These are phyloP conservation scores for Elaphurus davidianus DNA, from an alignment of 2,113 vertebrate species.

Conservation along the genomic window DNA sequence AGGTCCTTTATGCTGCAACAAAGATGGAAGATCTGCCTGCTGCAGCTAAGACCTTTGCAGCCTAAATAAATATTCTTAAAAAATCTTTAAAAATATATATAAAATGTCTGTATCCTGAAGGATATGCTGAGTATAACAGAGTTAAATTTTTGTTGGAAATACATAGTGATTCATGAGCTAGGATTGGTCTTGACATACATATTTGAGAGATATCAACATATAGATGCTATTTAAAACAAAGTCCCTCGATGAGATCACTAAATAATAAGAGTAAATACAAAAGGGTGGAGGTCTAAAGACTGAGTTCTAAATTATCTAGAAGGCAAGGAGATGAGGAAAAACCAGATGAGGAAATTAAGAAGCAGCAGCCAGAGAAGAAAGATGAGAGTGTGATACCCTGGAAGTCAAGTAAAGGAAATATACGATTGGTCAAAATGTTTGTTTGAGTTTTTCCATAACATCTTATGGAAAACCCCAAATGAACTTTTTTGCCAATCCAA, in stretches of 20 bases:
- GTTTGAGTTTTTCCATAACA: background rate
- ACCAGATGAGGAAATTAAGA: background rate
- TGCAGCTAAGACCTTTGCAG: background rate
- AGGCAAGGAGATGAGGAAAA: background rate
- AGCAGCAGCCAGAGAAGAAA: background rate
- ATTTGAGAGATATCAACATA: background rate
- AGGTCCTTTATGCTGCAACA: background rate
- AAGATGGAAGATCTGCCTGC: background rate
- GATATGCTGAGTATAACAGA: background rate
- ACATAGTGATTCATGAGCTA: background rate
- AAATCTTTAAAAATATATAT: background rate
- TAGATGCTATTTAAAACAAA: background rate
- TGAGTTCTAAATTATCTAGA: background rate
- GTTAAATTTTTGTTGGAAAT: background rate
- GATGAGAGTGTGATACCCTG: background rate
- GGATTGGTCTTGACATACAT: background rate
- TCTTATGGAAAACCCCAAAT: background rate
- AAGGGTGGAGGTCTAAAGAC: background rate
- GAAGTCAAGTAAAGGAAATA: background rate
- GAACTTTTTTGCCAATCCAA: background rate
- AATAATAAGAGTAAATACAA: background rate
- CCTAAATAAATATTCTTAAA: background rate
- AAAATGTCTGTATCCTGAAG: background rate
- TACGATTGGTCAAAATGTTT: background rate
- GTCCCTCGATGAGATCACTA: background rate